These are phyloP conservation scores for Cremastinae sp. DNA, from an alignment of 2,888 invertebrate species.

Conservation along the genomic window DNA sequence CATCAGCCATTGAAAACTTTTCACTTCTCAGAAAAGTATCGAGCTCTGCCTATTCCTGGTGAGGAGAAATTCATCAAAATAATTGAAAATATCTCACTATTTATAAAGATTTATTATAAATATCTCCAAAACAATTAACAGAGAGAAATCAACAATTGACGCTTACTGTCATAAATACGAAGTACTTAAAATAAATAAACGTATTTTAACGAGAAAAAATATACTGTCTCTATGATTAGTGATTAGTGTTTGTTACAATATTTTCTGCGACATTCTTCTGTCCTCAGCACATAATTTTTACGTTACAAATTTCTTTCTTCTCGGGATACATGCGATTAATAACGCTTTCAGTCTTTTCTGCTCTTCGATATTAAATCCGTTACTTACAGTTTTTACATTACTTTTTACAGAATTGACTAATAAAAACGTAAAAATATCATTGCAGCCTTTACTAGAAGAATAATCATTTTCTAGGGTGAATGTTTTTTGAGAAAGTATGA, in stretches of 20 bases:
- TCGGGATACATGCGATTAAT: constrained; percentile 17
- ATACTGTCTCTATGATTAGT: constrained; percentile 11
- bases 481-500: not conserved
- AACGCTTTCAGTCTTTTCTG: constrained; percentile 53
- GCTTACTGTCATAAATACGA: constrained; percentile 51
- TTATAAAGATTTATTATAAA: constrained; percentile 57
- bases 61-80: no score
- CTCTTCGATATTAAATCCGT: constrained; percentile 5
- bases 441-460: not conserved
- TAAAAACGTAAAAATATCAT: not conserved
- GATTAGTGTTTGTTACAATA: constrained; percentile 6
- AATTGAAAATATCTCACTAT: not conserved
- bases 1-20: no score
- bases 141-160: constrained; percentile 54
- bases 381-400: constrained; percentile 7
- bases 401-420: not conserved
- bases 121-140: constrained; percentile 57
- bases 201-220: constrained; percentile 38
- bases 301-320: constrained; percentile 24
- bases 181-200: constrained; percentile 38
- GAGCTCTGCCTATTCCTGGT: no score
- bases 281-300: constrained; percentile 6
- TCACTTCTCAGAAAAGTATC: no score
- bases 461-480: not conserved
- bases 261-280: constrained; percentile 12